These are phyloP conservation scores for Numenius phaeopus DNA, from an alignment of 2,797 vertebrate genomes.

Conservation along the genomic window DNA sequence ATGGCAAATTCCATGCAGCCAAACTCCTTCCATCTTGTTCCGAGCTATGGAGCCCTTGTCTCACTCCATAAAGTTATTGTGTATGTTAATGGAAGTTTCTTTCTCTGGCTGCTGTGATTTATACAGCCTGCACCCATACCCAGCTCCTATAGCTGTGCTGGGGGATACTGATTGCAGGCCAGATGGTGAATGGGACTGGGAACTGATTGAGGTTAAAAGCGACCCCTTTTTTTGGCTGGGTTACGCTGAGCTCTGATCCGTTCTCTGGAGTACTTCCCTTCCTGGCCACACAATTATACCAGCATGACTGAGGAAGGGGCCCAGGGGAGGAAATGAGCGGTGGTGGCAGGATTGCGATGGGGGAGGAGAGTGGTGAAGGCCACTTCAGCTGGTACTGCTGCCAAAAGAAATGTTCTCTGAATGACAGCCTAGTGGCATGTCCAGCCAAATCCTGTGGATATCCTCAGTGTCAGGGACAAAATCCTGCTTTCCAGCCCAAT, in stretches of 20 bases:
- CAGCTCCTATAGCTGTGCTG: background rate
- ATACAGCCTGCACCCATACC: background rate
- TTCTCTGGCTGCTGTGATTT: background rate
- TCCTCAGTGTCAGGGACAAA: slow-evolving; percentile 1
- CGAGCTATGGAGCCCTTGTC: background rate
- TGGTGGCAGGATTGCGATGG: background rate
- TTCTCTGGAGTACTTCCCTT: slow-evolving; percentile 22
- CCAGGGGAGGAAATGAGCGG: background rate
- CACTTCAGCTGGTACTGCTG: background rate
- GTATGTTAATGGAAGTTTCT: background rate
- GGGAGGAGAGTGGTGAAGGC: slow-evolving; percentile 16
- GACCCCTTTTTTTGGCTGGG: background rate
- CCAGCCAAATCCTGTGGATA: background rate
- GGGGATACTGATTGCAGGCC: background rate
- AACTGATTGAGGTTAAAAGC: background rate
- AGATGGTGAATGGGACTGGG: background rate
- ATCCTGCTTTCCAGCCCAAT: background rate
- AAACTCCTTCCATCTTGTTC: background rate
- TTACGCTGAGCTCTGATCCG: background rate
- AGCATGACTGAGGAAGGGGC: background rate
- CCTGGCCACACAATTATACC: background rate
- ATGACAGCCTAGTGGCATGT: background rate
- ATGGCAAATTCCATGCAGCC: background rate
- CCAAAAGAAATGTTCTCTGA: slow-evolving; percentile 33
- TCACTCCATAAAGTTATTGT: background rate